These are phyloP conservation scores for Grus americana DNA, from an alignment of 2,113 vertebrate species.

Conservation along the genomic window DNA sequence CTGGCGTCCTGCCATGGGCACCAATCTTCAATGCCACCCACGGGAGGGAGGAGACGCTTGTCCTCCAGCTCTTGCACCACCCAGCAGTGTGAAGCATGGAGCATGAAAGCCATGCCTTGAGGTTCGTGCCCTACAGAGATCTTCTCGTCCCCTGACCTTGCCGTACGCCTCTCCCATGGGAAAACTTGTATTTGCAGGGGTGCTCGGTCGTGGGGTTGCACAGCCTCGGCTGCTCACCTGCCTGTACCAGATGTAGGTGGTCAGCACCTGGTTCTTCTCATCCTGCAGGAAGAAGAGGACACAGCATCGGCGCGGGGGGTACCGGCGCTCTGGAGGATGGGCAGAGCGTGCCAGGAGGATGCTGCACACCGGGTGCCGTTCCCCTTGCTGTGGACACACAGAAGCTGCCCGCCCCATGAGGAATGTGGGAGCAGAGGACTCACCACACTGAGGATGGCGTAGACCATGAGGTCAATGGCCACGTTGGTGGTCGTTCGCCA, in stretches of 20 bases:
- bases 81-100: rapidly evolving
- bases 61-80: not conserved
- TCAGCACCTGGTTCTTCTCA: conserved; percentile 97
- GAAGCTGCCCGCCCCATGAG: rapidly evolving
- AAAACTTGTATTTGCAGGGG: not conserved
- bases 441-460: conserved; percentile 95
- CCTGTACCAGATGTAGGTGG: conserved; percentile 97
- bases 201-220: rapidly evolving
- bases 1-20: not conserved
- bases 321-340: rapidly evolving
- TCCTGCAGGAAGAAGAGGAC: conserved; percentile 76
- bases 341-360: rapidly evolving
- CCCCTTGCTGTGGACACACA: rapidly evolving
- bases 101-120: not conserved
- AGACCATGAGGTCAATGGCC: conserved; percentile 93
- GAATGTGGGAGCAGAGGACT: conserved; percentile 1
- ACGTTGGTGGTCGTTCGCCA: conserved; percentile 88
- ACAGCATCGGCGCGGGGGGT: rapidly evolving
- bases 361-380: rapidly evolving
- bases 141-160: rapidly evolving
- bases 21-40: rapidly evolving
- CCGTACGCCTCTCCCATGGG: not conserved
- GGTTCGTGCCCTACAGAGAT: not conserved
- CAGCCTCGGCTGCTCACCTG: conserved; percentile 77
- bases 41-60: rapidly evolving